Evolutionary conservation across 2,113 vertebrate species (phyloP).

Genomic region (Tragulus kanchil): DNA sequence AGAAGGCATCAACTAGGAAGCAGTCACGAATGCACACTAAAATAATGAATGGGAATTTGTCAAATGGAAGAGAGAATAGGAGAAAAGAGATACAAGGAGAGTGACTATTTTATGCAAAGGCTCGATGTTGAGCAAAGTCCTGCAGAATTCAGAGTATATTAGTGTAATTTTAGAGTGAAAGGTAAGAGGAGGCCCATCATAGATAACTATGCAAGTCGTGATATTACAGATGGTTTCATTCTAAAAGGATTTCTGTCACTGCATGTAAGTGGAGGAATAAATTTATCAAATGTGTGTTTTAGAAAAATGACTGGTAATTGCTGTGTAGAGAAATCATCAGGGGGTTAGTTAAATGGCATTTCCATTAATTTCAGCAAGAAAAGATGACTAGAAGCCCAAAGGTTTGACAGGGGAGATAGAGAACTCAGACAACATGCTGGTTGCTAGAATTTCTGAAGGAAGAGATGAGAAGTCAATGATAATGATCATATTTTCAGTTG

Average conservation of each 20-base stretch:
- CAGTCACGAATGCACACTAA: background rate
- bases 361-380: slow-evolving; percentile 4
- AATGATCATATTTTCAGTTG: background rate
- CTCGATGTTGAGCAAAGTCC: background rate
- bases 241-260: background rate
- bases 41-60: background rate
- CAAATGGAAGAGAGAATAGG: background rate
- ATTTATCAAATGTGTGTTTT: slow-evolving; percentile 5
- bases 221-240: background rate
- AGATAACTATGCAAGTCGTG: background rate
- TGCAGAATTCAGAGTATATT: background rate
- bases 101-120: background rate
- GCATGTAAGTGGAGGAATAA: background rate
- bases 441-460: background rate
- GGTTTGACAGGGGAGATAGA: background rate
- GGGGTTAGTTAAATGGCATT: background rate
- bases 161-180: slow-evolving; percentile 30
- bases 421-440: background rate
- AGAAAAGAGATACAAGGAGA: background rate
- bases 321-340: background rate
- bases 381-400: background rate
- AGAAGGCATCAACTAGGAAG: background rate
- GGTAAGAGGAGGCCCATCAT: background rate
- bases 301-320: slow-evolving; percentile 8
- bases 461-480: background rate